These are phyloP conservation scores for Sinotaia quadrata DNA, from an alignment of 2,888 invertebrate genomes.

Conservation along the genomic window DNA sequence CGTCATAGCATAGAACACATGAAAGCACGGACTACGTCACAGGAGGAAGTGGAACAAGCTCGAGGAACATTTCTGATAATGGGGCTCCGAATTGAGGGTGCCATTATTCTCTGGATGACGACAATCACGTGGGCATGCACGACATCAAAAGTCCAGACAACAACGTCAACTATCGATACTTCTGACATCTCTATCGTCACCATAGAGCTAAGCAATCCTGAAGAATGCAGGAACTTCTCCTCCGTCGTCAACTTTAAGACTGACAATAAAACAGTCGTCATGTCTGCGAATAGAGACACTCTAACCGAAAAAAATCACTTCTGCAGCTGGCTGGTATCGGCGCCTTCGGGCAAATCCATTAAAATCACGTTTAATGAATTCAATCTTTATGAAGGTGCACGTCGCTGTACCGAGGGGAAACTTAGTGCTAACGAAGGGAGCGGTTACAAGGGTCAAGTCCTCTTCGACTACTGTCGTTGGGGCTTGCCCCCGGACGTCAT, in stretches of 20 bases:
- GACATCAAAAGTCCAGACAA: no score
- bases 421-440: constrained; percentile 14
- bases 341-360: constrained; percentile 16
- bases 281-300: background rate
- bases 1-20: no score
- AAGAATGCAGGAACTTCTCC: constrained; percentile 14
- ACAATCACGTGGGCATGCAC: no score
- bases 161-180: background rate
- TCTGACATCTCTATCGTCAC: background rate
- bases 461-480: constrained; percentile 27
- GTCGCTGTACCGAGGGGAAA: constrained; percentile 12
- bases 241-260: background rate
- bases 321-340: constrained; percentile 23
- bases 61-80: no score
- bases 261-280: background rate
- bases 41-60: no score
- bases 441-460: background rate
- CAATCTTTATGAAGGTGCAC: constrained; percentile 4
- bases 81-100: no score
- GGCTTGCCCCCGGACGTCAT: constrained; percentile 26
- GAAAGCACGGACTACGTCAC: no score
- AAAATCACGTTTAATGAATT: constrained; percentile 19
- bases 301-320: constrained; percentile 17
- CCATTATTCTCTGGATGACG: no score
- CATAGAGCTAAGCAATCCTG: background rate